Conservation (phyloP, 92 coral and sea anemone genomes). For the Epizoanthus scotinus region DNA sequence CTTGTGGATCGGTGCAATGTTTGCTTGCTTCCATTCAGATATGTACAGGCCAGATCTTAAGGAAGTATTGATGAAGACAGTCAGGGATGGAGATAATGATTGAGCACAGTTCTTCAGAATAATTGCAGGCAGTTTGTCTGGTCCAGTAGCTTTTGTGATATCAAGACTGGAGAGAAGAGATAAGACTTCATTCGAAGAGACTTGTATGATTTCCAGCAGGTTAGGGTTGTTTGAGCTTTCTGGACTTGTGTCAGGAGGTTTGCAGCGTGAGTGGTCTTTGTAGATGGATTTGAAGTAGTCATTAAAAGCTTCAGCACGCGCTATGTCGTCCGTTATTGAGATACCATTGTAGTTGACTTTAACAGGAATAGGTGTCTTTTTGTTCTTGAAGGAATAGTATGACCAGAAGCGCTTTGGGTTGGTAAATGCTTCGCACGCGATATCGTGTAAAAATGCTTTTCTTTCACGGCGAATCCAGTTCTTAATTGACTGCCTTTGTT, state of each 20-base stretch:
- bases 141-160: conserved; percentile 10
- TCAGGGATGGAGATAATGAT: conserved; percentile 26
- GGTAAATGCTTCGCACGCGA: neutral
- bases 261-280: conserved; percentile 22
- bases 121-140: conserved; percentile 7
- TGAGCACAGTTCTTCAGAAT: conserved; percentile 22
- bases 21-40: neutral
- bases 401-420: conserved; percentile 43
- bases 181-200: conserved; percentile 31
- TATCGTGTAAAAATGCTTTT: too few species aligned
- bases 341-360: neutral
- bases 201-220: conserved; percentile 32
- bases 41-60: conserved; percentile 1
- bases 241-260: conserved; percentile 22
- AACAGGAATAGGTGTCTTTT: conserved; percentile 11
- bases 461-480: too few species aligned
- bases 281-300: conserved; percentile 24
- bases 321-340: neutral
- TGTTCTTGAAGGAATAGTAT: conserved; percentile 25
- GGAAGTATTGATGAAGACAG: conserved; percentile 23
- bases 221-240: neutral
- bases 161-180: conserved; percentile 7
- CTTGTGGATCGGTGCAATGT: conserved; percentile 23
- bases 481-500: too few species aligned
- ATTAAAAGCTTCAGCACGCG: conserved; percentile 34